phyloP scores from a whole-genome alignment of 1,140 invertebrate species.

The Heliconius nattereri region DNA sequence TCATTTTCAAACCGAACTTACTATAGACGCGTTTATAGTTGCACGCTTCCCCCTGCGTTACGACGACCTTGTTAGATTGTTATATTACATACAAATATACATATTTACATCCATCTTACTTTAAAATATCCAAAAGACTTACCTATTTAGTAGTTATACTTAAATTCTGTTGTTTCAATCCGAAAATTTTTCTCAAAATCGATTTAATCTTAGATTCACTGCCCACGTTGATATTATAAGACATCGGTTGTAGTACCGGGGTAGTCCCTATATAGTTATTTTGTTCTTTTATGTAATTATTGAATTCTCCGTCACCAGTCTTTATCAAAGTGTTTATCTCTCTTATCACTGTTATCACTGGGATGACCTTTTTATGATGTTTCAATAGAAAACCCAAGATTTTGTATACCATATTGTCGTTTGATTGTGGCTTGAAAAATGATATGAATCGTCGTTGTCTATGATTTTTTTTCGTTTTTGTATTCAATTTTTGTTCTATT shows the following conservation, averaged over 20 bases:
- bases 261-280: constrained; percentile 54
- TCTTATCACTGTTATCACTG: constrained; percentile 54
- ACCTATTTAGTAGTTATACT: constrained; percentile 44
- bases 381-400: constrained; percentile 51
- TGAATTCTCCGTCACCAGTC: constrained; percentile 54
- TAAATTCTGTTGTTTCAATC: constrained; percentile 49
- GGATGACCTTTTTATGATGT: constrained; percentile 47
- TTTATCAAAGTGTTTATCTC: constrained; percentile 61
- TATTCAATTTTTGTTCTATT: neutral
- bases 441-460: constrained; percentile 53
- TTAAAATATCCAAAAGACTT: constrained; percentile 23
- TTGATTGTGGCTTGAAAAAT: constrained; percentile 41
- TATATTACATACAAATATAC: constrained; percentile 3
- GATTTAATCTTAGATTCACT: constrained; percentile 41
- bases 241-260: constrained; percentile 40
- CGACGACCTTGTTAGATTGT: neutral
- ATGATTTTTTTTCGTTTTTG: constrained; percentile 19
- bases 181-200: constrained; percentile 56
- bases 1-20: too few relatives aligned
- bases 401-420: constrained; percentile 51
- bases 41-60: too few relatives aligned
- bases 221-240: constrained; percentile 52
- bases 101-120: neutral
- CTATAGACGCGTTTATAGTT: too few relatives aligned
- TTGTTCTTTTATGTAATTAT: constrained; percentile 53